Evolutionary conservation across 2,113 vertebrate genomes (phyloP).

Genomic region (Polypterus bichir): DNA sequence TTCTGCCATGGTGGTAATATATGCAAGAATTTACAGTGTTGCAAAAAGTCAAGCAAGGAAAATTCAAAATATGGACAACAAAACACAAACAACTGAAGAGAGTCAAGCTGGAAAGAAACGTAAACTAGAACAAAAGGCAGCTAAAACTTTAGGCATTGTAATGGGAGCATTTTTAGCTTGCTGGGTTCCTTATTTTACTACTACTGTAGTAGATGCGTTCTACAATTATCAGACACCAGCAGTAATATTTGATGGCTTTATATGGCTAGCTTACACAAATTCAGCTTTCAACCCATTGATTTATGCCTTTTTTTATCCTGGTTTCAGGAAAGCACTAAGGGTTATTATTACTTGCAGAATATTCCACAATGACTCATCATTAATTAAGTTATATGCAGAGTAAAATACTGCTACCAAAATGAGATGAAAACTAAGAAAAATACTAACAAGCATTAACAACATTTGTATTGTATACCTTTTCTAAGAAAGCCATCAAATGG

Average conservation of each 20-base stretch:
- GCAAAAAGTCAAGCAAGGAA: constrained; percentile 4
- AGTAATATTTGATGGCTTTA: constrained; percentile 3
- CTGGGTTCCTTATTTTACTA: constrained; percentile 8
- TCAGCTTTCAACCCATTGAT: constrained; percentile 13
- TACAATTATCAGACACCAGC: constrained; percentile 1
- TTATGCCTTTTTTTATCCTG: constrained; percentile 6
- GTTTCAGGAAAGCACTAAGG: constrained; percentile 6
- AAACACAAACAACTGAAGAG: not conserved
- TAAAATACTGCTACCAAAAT: not conserved
- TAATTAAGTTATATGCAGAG: constrained; percentile 3
- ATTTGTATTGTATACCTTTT: no score
- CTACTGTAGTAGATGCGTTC: constrained; percentile 7
- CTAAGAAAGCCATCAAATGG: no score
- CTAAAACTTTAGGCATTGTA: constrained; percentile 11
- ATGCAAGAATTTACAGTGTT: constrained; percentile 6
- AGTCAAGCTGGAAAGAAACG: not conserved
- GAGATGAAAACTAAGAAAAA: no score
- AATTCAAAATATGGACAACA: not conserved
- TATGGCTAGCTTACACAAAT: constrained; percentile 12
- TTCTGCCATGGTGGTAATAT: constrained; percentile 2
- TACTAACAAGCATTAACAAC: no score
- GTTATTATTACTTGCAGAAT: constrained; percentile 3
- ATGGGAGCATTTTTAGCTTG: constrained; percentile 7
- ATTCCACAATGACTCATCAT: not conserved
- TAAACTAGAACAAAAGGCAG: constrained; percentile 2